phyloP scores from a whole-genome alignment of 1,140 invertebrate genomes.

The Pseudomyrmex dendroicus region DNA sequence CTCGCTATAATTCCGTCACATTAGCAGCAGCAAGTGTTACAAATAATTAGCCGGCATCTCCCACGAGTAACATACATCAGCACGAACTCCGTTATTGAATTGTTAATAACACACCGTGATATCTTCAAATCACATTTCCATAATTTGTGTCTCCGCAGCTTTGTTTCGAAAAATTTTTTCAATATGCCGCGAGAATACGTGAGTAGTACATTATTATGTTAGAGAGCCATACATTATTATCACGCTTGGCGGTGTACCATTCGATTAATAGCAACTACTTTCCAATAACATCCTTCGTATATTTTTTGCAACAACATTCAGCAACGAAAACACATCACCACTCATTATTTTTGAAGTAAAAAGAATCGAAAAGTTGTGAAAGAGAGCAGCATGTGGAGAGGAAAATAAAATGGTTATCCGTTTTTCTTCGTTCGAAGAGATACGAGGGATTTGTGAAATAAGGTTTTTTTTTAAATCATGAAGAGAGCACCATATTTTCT shows the following conservation, averaged over 20 bases:
- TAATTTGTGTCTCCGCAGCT: background rate
- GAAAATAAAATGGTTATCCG: background rate
- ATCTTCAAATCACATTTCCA: background rate
- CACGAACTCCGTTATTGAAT: background rate
- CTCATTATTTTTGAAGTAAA: background rate
- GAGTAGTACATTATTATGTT: background rate
- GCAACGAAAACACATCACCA: background rate
- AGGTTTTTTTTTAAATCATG: conserved; percentile 12
- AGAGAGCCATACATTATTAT: background rate
- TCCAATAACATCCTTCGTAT: background rate
- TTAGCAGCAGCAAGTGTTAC: conserved; percentile 11
- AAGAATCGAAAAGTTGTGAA: conserved; percentile 15
- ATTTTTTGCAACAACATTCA: conserved; percentile 2
- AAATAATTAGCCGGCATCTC: conserved; percentile 22
- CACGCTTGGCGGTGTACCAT: background rate
- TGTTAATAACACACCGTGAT: conserved; percentile 9
- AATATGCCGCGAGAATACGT: background rate
- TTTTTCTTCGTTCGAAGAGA: conserved; percentile 1
- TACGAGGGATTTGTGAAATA: background rate
- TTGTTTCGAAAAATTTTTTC: background rate
- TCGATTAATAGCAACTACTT: background rate
- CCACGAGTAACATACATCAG: background rate
- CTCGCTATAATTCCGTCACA: conserved; percentile 19
- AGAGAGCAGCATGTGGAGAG: background rate
- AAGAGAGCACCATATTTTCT: too few species aligned